Percentiles rank a stretch among this genome's conserved stretches.
phyloP scores from a whole-genome alignment of 2,113 vertebrate genomes.

The Semnopithecus entellus region DNA sequence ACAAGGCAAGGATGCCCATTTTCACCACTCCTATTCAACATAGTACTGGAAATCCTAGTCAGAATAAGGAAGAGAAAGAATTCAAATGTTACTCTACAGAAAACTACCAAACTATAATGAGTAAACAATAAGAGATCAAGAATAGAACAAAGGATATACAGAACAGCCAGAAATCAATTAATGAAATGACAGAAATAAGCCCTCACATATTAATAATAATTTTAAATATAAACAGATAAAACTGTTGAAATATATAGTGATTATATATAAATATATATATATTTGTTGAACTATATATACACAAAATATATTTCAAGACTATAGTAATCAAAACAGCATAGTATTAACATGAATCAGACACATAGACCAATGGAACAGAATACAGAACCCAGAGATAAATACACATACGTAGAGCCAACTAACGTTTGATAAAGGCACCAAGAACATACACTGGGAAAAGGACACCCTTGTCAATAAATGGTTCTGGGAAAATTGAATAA shows the following conservation, averaged over 20 bases:
- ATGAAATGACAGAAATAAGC: too few relatives aligned
- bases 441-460: background rate
- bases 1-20: background rate
- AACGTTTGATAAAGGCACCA: background rate
- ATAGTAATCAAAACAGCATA: background rate
- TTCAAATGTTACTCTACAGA: too few relatives aligned
- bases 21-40: background rate
- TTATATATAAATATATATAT: too few relatives aligned
- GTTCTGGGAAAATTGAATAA: background rate
- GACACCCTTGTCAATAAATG: background rate
- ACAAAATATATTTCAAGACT: background rate
- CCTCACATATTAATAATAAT: too few relatives aligned
- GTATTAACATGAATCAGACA: background rate
- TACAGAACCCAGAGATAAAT: background rate
- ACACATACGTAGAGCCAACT: background rate
- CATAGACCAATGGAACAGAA: background rate
- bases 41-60: background rate
- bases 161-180: too few relatives aligned
- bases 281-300: too few relatives aligned
- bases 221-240: too few relatives aligned
- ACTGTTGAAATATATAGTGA: too few relatives aligned
- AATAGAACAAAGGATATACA: too few relatives aligned
- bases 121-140: too few relatives aligned
- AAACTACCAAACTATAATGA: too few relatives aligned
- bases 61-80: background rate